Evolutionary conservation across 2,797 vertebrate genomes (phyloP).

Genomic region (Ibycter americanus): DNA sequence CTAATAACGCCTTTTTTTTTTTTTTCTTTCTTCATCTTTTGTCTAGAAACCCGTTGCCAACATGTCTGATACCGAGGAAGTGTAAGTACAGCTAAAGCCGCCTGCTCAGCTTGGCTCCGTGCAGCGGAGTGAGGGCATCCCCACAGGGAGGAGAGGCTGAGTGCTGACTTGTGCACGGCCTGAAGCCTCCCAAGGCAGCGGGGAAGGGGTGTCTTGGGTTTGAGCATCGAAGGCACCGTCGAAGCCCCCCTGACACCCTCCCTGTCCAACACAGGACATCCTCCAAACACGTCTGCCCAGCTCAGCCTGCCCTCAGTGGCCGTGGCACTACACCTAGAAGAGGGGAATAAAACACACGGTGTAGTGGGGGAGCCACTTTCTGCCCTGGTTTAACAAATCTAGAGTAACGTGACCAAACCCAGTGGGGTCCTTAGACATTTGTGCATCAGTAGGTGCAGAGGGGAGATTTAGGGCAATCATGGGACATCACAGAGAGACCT

Average conservation of each 20-base stretch:
- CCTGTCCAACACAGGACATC: background rate
- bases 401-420: background rate
- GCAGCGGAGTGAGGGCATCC: accelerated
- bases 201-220: background rate
- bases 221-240: background rate
- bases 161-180: background rate
- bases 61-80: constrained; percentile 96
- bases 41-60: constrained; percentile 79
- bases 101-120: background rate
- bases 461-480: background rate
- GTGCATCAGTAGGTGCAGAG: background rate
- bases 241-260: background rate
- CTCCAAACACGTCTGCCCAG: background rate
- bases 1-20: background rate
- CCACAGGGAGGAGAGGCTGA: background rate
- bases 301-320: background rate
- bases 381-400: background rate
- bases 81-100: constrained; percentile 80
- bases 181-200: accelerated
- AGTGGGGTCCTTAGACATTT: background rate
- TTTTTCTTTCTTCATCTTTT: constrained; percentile 8
- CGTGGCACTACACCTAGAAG: background rate
- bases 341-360: background rate
- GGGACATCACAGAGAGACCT: background rate
- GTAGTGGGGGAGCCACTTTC: background rate